Evolutionary conservation across 2,113 vertebrate genomes (phyloP).

Genomic region (Synodontis membranacea): DNA sequence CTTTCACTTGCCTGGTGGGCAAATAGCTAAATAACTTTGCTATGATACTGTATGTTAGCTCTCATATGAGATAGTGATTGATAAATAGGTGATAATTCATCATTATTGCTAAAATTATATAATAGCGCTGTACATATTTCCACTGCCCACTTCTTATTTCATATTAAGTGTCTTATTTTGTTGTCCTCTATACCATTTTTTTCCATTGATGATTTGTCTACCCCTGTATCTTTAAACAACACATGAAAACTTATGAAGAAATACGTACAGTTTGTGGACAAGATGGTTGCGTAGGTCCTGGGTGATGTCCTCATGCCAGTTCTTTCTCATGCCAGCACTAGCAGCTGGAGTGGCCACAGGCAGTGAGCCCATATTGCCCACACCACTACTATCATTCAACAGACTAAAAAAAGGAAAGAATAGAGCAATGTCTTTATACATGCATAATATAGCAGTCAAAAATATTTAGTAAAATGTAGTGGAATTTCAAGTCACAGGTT

Average conservation of each 20-base stretch:
- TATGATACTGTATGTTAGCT: too few species aligned
- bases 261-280: constrained; percentile 89
- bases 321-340: constrained; percentile 87
- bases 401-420: constrained; percentile 61
- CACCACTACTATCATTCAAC: constrained; percentile 80
- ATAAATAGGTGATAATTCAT: too few species aligned
- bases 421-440: not conserved
- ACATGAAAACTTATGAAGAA: not conserved
- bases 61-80: too few species aligned
- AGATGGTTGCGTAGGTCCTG: constrained; percentile 94
- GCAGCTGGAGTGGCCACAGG: constrained; percentile 87
- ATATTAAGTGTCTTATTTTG: too few species aligned
- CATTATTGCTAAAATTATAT: too few species aligned
- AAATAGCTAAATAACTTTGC: too few species aligned
- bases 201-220: not conserved
- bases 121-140: too few species aligned
- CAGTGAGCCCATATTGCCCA: constrained; percentile 83
- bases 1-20: not conserved
- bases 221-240: not conserved
- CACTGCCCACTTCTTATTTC: too few species aligned
- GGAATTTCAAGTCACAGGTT: not conserved
- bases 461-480: not conserved
- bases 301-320: constrained; percentile 93
- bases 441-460: not conserved
- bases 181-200: too few species aligned